Percentiles rank a stretch among this genome's conserved stretches.
These are phyloP conservation scores for Ips typographus DNA, from an alignment of 1,140 invertebrate genomes.

Conservation along the genomic window DNA sequence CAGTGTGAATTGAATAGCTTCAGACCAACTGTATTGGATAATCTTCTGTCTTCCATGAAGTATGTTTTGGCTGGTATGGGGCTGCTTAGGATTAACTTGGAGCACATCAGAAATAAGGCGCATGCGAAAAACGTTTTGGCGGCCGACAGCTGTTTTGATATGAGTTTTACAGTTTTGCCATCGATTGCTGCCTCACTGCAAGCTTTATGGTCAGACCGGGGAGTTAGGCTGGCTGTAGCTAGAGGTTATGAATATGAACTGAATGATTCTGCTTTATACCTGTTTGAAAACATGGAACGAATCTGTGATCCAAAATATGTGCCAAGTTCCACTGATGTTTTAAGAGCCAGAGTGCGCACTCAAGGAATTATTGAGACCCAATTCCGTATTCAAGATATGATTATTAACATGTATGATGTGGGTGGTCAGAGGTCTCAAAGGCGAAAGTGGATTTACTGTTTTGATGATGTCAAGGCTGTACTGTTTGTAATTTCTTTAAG, in stretches of 20 bases:
- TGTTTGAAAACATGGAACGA: conserved; percentile 71
- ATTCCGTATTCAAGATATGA: conserved; percentile 69
- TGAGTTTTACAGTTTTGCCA: conserved; percentile 55
- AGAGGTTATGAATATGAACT: conserved; percentile 72
- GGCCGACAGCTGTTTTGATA: conserved; percentile 57
- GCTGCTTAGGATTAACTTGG: conserved; percentile 63
- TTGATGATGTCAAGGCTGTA: conserved; percentile 67
- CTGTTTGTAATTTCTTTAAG: conserved; percentile 68
- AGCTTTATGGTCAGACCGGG: conserved; percentile 61
- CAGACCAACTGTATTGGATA: conserved; percentile 65
- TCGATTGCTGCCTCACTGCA: conserved; percentile 56
- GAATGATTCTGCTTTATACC: conserved; percentile 75
- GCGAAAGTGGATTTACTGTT: conserved; percentile 76
- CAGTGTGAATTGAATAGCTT: conserved; percentile 66
- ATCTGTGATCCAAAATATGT: conserved; percentile 67
- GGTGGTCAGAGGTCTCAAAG: conserved; percentile 73
- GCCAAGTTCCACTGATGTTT: conserved; percentile 71
- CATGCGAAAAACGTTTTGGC: conserved; percentile 56
- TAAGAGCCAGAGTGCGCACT: conserved; percentile 71
- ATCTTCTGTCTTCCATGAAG: conserved; percentile 69
- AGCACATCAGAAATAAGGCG: conserved; percentile 62
- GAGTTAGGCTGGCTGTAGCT: conserved; percentile 63
- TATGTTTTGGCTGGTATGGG: conserved; percentile 70
- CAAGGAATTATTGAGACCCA: conserved; percentile 77
- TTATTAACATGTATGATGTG: conserved; percentile 65